Evolutionary conservation across 2,888 invertebrate genomes (phyloP).

Genomic region (Drosophila falleni): DNA sequence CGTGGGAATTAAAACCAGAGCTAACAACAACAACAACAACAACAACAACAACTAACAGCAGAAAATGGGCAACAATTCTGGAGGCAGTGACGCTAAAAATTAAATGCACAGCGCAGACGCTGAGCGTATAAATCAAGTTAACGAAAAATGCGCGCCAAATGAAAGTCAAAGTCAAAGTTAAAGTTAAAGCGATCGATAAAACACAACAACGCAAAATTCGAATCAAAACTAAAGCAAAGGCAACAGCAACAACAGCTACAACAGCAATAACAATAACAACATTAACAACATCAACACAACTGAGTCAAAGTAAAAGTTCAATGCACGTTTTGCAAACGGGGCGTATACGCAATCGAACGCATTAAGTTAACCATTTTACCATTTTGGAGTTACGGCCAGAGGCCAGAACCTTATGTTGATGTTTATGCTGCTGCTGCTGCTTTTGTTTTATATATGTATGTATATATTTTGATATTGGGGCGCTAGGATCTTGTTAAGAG

Average conservation of each 20-base stretch:
- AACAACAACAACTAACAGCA: slow-evolving; percentile 7
- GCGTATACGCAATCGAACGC: slow-evolving; percentile 80
- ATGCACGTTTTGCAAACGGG: slow-evolving; percentile 78
- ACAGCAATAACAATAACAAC: slow-evolving; percentile 36
- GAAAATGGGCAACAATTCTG: slow-evolving; percentile 40
- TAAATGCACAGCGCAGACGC: slow-evolving; percentile 64
- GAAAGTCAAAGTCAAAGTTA: slow-evolving; percentile 65
- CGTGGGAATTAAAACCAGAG: slow-evolving; percentile 68
- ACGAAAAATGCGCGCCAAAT: slow-evolving; percentile 65
- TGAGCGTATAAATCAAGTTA: slow-evolving; percentile 63
- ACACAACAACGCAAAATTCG: slow-evolving; percentile 37
- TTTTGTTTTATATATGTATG: slow-evolving; percentile 18
- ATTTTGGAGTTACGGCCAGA: slow-evolving; percentile 32
- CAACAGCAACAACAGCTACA: slow-evolving; percentile 37
- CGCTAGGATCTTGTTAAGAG: slow-evolving; percentile 84
- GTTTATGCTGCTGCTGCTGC: slow-evolving; percentile 8
- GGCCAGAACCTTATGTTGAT: slow-evolving; percentile 38
- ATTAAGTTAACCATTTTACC: slow-evolving; percentile 60
- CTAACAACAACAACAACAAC: slow-evolving; percentile 15
- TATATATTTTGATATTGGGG: slow-evolving; percentile 49
- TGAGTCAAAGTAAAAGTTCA: slow-evolving; percentile 72
- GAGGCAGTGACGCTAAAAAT: slow-evolving; percentile 81
- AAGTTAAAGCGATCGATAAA: slow-evolving; percentile 62
- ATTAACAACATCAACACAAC: slow-evolving; percentile 26
- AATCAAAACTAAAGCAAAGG: slow-evolving; percentile 76